Conservation (phyloP, 2,888 invertebrate species). For the Halictus ligatus region DNA sequence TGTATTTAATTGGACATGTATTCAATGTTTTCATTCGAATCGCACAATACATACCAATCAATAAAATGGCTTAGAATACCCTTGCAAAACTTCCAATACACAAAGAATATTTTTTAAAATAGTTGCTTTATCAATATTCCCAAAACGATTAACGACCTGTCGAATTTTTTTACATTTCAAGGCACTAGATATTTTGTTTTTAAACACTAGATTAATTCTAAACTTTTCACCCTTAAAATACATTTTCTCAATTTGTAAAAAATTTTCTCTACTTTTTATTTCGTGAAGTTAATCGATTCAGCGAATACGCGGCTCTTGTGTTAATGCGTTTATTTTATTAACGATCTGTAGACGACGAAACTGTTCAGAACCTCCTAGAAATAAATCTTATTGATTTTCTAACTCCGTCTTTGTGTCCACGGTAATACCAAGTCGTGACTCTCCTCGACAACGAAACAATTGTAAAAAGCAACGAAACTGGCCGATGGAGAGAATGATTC, state of each 20-base stretch:
- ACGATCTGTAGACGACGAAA: not conserved
- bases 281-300: not conserved
- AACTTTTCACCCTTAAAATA: not conserved
- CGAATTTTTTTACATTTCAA: not conserved
- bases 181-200: no score
- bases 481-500: conserved; percentile 7
- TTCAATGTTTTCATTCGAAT: not conserved
- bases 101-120: not conserved
- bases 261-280: not conserved
- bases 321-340: not conserved
- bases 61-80: not conserved
- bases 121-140: not conserved
- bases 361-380: not conserved
- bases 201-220: no score
- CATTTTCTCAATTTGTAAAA: not conserved
- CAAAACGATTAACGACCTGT: not conserved
- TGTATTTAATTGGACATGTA: not conserved
- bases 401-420: not conserved
- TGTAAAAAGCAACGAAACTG: conserved; percentile 30
- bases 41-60: not conserved
- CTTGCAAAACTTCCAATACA: not conserved
- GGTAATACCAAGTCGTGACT: not conserved
- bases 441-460: not conserved
- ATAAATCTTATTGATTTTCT: not conserved
- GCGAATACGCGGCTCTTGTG: no score